phyloP scores from a whole-genome alignment of 2,797 vertebrate species.

The Halcyon leucocephala region DNA sequence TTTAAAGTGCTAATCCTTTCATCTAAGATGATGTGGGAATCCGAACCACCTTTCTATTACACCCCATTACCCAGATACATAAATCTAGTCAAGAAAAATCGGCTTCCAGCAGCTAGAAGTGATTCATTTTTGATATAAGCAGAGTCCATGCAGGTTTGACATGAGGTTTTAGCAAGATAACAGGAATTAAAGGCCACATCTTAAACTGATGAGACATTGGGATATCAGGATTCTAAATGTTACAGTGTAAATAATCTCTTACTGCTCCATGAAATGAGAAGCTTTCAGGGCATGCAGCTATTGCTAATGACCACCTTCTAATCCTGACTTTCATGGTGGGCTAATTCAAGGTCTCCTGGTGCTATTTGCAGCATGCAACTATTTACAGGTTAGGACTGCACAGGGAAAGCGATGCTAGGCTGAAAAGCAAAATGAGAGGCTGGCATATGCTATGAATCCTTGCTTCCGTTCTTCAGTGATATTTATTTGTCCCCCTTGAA shows the following conservation, averaged over 20 bases:
- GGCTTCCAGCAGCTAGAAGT: background rate
- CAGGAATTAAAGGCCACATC: slow-evolving; percentile 34
- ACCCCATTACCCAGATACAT: background rate
- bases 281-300: background rate
- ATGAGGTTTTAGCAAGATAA: background rate
- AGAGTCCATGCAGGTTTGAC: background rate
- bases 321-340: background rate
- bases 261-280: background rate
- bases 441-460: background rate
- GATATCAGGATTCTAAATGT: slow-evolving; percentile 3
- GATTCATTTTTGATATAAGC: slow-evolving; percentile 17
- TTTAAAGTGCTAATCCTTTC: slow-evolving; percentile 4
- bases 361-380: background rate
- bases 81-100: background rate
- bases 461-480: background rate
- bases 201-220: background rate
- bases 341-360: background rate
- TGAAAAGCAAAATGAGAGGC: background rate
- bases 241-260: slow-evolving; percentile 46
- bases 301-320: background rate
- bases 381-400: background rate
- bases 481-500: background rate
- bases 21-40: background rate
- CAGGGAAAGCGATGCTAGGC: background rate
- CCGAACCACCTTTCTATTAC: background rate